These are phyloP conservation scores for Sturnira hondurensis DNA, from an alignment of 2,113 vertebrate genomes.

Conservation along the genomic window DNA sequence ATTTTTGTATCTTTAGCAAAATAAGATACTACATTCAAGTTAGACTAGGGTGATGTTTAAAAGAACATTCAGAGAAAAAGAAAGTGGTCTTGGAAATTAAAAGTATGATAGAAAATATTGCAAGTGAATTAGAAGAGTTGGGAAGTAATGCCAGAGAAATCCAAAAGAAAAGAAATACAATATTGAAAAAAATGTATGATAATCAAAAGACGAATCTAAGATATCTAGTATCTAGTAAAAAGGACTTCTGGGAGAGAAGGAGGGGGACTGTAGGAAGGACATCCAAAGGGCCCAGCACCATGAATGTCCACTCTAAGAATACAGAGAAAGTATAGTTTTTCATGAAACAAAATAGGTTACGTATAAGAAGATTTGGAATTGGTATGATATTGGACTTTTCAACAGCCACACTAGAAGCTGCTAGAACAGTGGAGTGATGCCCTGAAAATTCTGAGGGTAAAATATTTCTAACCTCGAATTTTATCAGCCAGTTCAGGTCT, in stretches of 20 bases:
- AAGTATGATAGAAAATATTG: not conserved
- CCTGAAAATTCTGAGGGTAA: not conserved
- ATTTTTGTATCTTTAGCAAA: not conserved
- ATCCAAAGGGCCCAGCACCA: not conserved
- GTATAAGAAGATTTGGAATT: not conserved
- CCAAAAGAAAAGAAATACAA: not conserved
- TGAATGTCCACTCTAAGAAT: not conserved
- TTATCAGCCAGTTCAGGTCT: not conserved
- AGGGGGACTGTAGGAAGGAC: not conserved
- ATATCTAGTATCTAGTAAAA: not conserved
- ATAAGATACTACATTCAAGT: not conserved
- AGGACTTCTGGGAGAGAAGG: not conserved
- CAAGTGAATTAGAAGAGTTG: not conserved
- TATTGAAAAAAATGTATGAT: not conserved
- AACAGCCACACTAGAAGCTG: not conserved
- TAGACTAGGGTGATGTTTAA: conserved; percentile 1
- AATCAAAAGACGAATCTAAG: not conserved
- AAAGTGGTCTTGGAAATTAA: conserved; percentile 13
- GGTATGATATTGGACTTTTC: not conserved
- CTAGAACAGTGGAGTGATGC: not conserved
- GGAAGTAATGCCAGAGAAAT: not conserved
- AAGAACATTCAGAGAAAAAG: not conserved
- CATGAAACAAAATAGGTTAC: not conserved
- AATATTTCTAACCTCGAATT: not conserved
- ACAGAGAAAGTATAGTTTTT: not conserved